Evolutionary conservation across 2,797 vertebrate genomes (phyloP).

Genomic region (Chromobotia macracanthus): DNA sequence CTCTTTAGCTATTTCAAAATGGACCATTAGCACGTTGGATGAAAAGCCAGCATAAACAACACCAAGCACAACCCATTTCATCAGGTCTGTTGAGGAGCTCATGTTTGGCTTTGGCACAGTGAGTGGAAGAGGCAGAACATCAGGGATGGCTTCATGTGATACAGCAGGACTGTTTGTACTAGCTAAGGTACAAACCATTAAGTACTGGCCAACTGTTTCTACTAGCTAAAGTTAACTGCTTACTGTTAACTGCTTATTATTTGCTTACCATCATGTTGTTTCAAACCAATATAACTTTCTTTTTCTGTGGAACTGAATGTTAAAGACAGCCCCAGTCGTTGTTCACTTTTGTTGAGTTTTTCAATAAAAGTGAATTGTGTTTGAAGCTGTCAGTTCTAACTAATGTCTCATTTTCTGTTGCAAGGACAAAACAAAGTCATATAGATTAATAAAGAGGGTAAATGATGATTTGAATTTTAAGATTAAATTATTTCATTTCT

Average conservation of each 20-base stretch:
- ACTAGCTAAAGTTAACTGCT: too few relatives aligned
- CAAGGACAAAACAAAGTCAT: background rate
- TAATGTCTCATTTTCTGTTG: too few relatives aligned
- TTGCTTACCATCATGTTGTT: background rate
- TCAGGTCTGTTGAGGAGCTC: constrained; percentile 21
- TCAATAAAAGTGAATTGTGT: background rate
- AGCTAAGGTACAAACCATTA: background rate
- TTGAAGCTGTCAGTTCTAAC: background rate
- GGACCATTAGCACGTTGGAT: constrained; percentile 30
- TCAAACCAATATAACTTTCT: background rate
- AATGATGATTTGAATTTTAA: too few relatives aligned
- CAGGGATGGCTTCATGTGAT: constrained; percentile 1
- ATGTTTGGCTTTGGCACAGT: constrained; percentile 7
- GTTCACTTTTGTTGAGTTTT: background rate
- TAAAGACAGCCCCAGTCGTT: background rate
- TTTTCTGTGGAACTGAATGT: background rate
- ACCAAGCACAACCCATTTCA: constrained; percentile 32
- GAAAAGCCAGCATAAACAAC: constrained; percentile 48
- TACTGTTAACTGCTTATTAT: background rate
- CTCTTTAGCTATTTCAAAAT: constrained; percentile 40
- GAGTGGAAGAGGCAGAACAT: constrained; percentile 29
- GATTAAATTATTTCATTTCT: too few relatives aligned
- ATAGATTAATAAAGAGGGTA: too few relatives aligned
- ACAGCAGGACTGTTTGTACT: background rate
- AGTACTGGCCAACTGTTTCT: too few relatives aligned